These are phyloP conservation scores for Heteronetta atricapilla DNA, from an alignment of 2,113 vertebrate genomes.

Conservation along the genomic window DNA sequence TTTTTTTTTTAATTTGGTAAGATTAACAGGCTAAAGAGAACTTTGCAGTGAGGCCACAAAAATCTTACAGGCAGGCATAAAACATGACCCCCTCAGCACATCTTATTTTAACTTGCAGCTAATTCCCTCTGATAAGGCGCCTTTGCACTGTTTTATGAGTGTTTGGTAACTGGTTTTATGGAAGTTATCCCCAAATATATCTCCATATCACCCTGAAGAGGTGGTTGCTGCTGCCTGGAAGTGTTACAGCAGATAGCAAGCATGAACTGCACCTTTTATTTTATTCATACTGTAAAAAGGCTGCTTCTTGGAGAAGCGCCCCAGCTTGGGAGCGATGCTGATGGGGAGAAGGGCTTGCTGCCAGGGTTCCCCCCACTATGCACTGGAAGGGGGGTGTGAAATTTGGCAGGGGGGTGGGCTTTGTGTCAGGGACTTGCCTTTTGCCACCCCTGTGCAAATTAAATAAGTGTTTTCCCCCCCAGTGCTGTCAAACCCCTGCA, in stretches of 20 bases:
- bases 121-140: background rate
- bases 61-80: background rate
- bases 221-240: background rate
- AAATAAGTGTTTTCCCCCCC: background rate
- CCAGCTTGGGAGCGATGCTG: background rate
- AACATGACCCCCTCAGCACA: background rate
- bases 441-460: background rate
- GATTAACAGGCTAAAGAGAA: background rate
- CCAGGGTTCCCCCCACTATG: too few relatives aligned
- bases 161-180: slow-evolving; percentile 4
- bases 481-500: background rate
- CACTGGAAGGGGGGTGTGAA: background rate
- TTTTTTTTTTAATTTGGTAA: background rate
- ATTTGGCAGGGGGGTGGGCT: background rate
- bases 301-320: accelerated
- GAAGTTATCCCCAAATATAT: background rate
- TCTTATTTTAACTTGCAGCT: background rate
- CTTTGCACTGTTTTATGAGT: background rate
- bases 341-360: background rate
- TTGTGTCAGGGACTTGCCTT: background rate
- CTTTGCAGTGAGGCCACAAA: background rate
- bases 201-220: background rate
- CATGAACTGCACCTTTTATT: background rate
- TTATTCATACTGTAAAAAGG: background rate
- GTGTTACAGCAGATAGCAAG: background rate